Evolutionary conservation across 2,797 vertebrate species (phyloP), one percentile per base, ranked within the genome.

Genomic region (Enteromius argenteus): DNA sequence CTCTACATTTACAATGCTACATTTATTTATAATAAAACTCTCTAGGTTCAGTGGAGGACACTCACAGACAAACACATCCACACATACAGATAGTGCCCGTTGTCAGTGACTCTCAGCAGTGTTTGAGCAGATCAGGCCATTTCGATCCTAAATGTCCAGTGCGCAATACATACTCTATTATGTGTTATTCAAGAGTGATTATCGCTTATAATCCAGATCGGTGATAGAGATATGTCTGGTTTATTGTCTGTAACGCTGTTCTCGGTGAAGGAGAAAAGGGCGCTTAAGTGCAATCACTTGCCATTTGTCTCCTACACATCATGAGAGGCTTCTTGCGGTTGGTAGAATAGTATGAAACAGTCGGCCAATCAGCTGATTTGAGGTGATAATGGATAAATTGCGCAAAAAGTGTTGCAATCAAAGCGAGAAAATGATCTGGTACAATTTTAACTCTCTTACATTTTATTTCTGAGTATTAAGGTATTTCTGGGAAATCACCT

Each of bases 1-100:
- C 79, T 85, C 76, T 84, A 80, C 53, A 74, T 88, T 87, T 86
- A 88, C 87, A 87, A 87, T 86, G 87, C 90, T 90, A 89, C 88
- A 89, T 87, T 80, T 80, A 80, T 60, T 79, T 74, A 80, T 79
- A 84, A 87, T 79, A 87, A 82, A 85, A 87, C 80, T 69, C 49
- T 77, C 64, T 77, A 69, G 69, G 72, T 67, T 73, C 69, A 78
- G 73, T 76, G 56, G 68, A 44, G 58, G 53, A 76, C 72, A 51
- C 66, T 32, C 79, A 69, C 80, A 86, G 79, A 86, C 80, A 77
- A 75, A 81, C 67, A 85, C 85, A 87, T 84, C 81, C 87, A 88
- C 84, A 84, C 84, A 79, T 78, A 86, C 83, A 81, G 49, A 86
- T 86, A 81, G 62, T 51, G 80, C 35, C 84, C 71, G 78, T 85